Conservation (phyloP, 2,113 vertebrate genomes). For the Vulpes lagopus region DNA sequence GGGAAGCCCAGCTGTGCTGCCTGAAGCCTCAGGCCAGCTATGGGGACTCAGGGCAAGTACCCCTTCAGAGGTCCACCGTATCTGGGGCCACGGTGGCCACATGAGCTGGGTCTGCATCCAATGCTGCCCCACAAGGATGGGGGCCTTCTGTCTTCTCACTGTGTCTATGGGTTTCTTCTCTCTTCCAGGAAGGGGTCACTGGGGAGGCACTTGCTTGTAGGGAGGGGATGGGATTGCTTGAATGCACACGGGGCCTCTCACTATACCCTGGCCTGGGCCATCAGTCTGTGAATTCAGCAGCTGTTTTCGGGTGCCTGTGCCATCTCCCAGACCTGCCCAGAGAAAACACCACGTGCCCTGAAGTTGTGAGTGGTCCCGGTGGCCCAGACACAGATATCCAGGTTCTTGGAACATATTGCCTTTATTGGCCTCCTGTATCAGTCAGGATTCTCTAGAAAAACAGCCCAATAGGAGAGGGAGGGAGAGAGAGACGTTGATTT, state of each 20-base stretch:
- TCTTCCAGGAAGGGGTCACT: not conserved
- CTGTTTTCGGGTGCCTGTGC: not conserved
- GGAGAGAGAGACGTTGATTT: not conserved
- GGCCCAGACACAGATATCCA: not conserved
- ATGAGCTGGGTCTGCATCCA: not conserved
- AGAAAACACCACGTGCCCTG: not conserved
- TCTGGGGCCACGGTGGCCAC: not conserved
- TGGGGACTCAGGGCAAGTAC: not conserved
- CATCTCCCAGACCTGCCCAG: not conserved
- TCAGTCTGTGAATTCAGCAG: not conserved
- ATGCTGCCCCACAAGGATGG: not conserved
- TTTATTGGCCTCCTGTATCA: too few species aligned
- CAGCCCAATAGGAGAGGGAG: not conserved
- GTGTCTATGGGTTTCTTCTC: not conserved
- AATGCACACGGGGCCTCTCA: rapidly evolving
- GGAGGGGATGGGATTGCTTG: not conserved
- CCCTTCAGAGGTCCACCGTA: not conserved
- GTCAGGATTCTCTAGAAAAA: not conserved
- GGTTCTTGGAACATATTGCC: not conserved
- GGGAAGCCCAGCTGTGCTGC: not conserved
- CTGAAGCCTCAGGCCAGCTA: not conserved
- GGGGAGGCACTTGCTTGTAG: not conserved
- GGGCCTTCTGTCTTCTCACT: too few species aligned
- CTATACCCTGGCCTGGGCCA: too few species aligned
- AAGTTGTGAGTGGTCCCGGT: not conserved